Conservation (phyloP, 2,888 invertebrate species). For the Pemphredon lugubris region DNA sequence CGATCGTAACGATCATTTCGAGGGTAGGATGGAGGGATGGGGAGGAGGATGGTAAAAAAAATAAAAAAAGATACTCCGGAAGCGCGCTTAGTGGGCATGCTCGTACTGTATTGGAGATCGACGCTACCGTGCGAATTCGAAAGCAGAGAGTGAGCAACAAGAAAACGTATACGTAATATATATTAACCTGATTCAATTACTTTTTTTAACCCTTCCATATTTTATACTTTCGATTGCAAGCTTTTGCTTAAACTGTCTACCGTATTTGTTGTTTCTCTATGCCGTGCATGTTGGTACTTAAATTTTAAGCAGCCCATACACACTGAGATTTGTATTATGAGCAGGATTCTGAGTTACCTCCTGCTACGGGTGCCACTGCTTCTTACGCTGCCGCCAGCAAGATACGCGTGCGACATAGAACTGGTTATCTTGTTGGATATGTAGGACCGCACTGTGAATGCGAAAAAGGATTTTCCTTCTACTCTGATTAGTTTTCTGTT, state of each 20-base stretch:
- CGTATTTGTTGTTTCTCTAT: conserved; percentile 42
- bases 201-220: conserved; percentile 13
- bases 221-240: conserved; percentile 28
- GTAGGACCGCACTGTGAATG: too few relatives aligned
- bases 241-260: conserved; percentile 48
- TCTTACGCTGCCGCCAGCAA: too few relatives aligned
- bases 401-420: too few relatives aligned
- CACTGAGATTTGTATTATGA: too few relatives aligned
- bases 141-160: conserved; percentile 65
- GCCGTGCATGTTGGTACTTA: conserved; percentile 50
- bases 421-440: too few relatives aligned
- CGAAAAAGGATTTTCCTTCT: neutral
- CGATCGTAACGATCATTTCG: neutral
- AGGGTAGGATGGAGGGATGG: too few relatives aligned
- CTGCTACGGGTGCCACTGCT: too few relatives aligned
- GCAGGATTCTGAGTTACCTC: too few relatives aligned
- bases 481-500: neutral
- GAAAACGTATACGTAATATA: conserved; percentile 39
- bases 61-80: neutral
- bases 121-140: conserved; percentile 47
- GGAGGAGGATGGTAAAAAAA: too few relatives aligned
- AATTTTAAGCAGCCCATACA: too few relatives aligned
- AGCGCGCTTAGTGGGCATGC: conserved; percentile 23
- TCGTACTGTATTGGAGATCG: conserved; percentile 17
- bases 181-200: conserved; percentile 24